phyloP scores from a whole-genome alignment of 2,113 vertebrate genomes.

The Acrocephalus arundinaceus region DNA sequence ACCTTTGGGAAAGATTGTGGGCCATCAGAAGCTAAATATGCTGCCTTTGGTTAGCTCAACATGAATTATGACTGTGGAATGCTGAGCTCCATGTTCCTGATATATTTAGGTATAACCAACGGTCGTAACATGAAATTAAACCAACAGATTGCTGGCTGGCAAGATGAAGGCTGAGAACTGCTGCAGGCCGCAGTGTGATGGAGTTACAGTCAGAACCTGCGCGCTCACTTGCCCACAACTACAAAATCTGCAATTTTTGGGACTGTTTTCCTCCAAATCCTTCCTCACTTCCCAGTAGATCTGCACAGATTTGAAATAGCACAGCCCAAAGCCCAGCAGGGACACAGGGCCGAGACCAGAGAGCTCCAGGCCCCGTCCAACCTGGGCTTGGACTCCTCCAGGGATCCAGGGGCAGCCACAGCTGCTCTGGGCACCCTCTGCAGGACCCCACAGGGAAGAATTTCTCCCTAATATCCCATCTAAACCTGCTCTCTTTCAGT shows the following conservation, averaged over 20 bases:
- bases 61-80: conserved; percentile 40
- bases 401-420: neutral
- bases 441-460: neutral
- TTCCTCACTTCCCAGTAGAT: neutral
- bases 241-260: neutral
- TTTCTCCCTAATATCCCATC: neutral
- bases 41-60: neutral
- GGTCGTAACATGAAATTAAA: conserved; percentile 51
- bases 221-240: neutral
- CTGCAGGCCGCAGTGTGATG: neutral
- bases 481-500: neutral
- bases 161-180: neutral
- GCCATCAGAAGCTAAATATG: conserved; percentile 43
- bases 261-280: neutral
- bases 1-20: conserved; percentile 26
- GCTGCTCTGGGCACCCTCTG: neutral
- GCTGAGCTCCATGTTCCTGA: conserved; percentile 17
- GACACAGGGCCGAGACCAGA: rapidly evolving
- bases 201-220: conserved; percentile 17
- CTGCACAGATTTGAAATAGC: neutral
- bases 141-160: conserved; percentile 2
- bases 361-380: rapidly evolving
- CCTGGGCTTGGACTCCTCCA: neutral
- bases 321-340: neutral
- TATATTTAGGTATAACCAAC: conserved; percentile 60